Evolutionary conservation across 2,797 vertebrate genomes (phyloP), one percentile per base, ranked within the genome.

Genomic region (Sebastes cheni): DNA sequence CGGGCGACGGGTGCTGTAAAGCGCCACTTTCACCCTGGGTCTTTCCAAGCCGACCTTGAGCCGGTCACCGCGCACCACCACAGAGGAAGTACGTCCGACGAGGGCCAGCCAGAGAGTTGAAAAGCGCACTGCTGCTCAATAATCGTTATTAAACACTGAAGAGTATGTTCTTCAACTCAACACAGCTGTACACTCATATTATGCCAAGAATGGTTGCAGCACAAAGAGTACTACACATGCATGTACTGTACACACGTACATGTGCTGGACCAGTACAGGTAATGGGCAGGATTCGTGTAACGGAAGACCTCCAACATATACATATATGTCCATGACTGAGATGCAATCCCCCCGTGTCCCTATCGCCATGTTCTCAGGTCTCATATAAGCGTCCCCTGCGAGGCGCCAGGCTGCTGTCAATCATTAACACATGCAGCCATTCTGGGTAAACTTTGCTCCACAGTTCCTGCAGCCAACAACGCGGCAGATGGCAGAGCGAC

Each of bases 321-420:
- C 82, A 87, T 84, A 88, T 67, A 87, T 66, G 55, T 80, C 60
- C n/a, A 65, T 81, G 84, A 76, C 78, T 64, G 78, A 87, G 71
- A 86, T 82, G 70, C 59, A 68, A 42, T 30, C 50, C 25, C 22
- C 50, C 69, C 39, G 4, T 60, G 32, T 6, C 55, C 72, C 30
- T 30, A 66, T 77, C 70, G 36, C 34, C 65, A 36, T 66, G 79
- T 75, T 90, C 85, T 86, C 84, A 62, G 78, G 82, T 89, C 85
- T 87, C 84, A 88, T 79, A 67, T 62, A 77, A 64, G 73, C 23
- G 23, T 55, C 61, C 42, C 73, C 67, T 65, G 36, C 34, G 20
- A 67, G 88, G 74, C 84, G 60, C 66, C 86, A 68, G 62, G 75
- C 67, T 55, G 58, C 88, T 80, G 93, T 93, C 91, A 91, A 89